phyloP scores from a whole-genome alignment of 2,797 vertebrate species.

The Sebastes aleutianus region DNA sequence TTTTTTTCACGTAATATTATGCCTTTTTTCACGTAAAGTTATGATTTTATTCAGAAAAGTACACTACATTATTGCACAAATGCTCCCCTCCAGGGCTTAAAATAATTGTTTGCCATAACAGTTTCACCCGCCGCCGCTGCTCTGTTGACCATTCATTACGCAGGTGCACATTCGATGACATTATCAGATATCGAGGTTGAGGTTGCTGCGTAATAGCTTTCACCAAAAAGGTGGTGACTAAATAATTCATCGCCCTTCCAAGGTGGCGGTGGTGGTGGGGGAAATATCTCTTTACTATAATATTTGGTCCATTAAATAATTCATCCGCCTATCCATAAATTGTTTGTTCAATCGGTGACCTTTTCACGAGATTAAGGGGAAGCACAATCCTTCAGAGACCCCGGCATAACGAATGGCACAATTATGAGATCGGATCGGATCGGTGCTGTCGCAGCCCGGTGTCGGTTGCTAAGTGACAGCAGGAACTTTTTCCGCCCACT shows the following conservation, averaged over 20 bases:
- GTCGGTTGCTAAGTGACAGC: conserved; percentile 80
- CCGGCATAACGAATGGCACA: conserved; percentile 69
- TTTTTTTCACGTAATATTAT: too few species aligned
- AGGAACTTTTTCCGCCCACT: conserved; percentile 74
- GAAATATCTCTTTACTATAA: conserved; percentile 58
- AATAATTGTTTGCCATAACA: conserved; percentile 51
- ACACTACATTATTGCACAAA: not conserved
- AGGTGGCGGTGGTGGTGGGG: not conserved
- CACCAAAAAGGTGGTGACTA: conserved; percentile 67
- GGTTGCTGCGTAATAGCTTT: conserved; percentile 68
- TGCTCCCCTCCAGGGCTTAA: conserved; percentile 11
- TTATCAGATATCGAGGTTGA: conserved; percentile 69
- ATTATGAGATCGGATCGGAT: conserved; percentile 69
- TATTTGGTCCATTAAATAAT: conserved; percentile 78
- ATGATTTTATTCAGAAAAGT: too few species aligned
- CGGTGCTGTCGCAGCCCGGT: conserved; percentile 65
- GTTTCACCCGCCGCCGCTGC: conserved; percentile 19
- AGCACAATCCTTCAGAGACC: conserved; percentile 75
- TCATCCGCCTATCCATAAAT: conserved; percentile 71
- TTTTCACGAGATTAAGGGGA: conserved; percentile 72
- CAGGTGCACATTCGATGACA: conserved; percentile 63
- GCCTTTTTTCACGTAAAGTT: too few species aligned
- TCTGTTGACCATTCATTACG: conserved; percentile 60
- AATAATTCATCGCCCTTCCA: conserved; percentile 74
- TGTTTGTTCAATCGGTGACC: conserved; percentile 78